phyloP scores from a whole-genome alignment of 1,140 invertebrate species.

The Nebria ingens region DNA sequence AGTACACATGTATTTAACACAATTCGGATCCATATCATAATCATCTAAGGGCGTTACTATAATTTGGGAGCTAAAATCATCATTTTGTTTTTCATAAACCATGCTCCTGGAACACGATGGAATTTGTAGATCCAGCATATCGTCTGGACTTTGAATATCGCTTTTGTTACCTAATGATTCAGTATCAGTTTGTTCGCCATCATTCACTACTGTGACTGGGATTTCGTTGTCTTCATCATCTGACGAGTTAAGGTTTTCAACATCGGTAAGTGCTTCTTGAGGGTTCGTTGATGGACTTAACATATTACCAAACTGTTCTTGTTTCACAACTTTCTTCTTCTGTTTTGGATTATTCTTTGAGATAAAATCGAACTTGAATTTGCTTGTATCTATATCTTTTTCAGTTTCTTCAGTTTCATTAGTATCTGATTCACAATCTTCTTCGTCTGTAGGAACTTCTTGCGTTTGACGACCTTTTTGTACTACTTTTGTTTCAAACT shows the following conservation, averaged over 20 bases:
- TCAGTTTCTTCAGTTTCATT: conserved; percentile 18
- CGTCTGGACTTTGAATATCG: conserved; percentile 1
- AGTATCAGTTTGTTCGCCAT: conserved; percentile 10
- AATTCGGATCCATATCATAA: neutral
- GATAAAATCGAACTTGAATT: neutral
- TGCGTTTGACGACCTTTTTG: neutral
- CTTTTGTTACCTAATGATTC: conserved; percentile 3
- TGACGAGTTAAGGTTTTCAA: conserved; percentile 39
- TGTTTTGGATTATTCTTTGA: neutral
- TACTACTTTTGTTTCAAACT: neutral
- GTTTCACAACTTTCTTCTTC: neutral
- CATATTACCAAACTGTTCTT: neutral
- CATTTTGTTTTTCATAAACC: conserved; percentile 12
- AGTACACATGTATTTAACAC: conserved; percentile 20
- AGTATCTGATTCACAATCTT: conserved; percentile 16
- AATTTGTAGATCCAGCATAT: conserved; percentile 12
- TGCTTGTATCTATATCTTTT: conserved; percentile 10
- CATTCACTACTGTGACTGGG: conserved; percentile 20
- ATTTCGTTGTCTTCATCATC: conserved; percentile 28
- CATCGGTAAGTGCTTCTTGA: conserved; percentile 35
- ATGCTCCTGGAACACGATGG: conserved; percentile 16
- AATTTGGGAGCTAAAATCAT: conserved; percentile 14
- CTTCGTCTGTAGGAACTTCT: neutral
- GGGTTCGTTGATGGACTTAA: neutral
- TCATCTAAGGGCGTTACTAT: neutral